Conservation (phyloP, 2,888 invertebrate species). For the Drosophila stalkeri region DNA sequence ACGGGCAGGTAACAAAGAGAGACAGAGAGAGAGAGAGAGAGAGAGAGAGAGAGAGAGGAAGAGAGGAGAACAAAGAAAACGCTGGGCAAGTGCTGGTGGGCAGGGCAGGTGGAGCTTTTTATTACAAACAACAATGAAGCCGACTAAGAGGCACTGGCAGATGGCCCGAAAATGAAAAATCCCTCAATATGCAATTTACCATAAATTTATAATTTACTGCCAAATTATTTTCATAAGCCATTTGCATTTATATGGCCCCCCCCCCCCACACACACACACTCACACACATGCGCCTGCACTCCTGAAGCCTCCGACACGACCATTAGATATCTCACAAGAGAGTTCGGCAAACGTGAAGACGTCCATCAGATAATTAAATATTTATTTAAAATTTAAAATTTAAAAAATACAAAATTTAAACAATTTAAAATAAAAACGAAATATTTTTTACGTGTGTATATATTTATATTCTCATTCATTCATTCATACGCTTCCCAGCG, state of each 20-base stretch:
- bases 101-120: constrained; percentile 38
- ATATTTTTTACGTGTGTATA: background rate
- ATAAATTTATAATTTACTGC: constrained; percentile 80
- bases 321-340: constrained; percentile 9
- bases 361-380: background rate
- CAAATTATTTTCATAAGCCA: constrained; percentile 81
- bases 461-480: background rate
- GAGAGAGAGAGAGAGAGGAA: background rate
- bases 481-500: background rate
- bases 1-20: constrained; percentile 23
- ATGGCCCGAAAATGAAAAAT: constrained; percentile 61
- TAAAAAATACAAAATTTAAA: background rate
- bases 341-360: background rate
- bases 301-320: background rate
- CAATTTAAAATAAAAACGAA: background rate
- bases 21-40: too few relatives aligned
- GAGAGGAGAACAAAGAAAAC: background rate
- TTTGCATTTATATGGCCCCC: constrained; percentile 71
- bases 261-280: constrained; percentile 1
- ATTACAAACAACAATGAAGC: constrained; percentile 50
- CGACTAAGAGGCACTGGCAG: constrained; percentile 41
- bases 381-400: background rate
- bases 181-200: constrained; percentile 80
- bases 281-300: constrained; percentile 27
- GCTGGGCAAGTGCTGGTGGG: constrained; percentile 14